A percentile compares a stretch with the other conserved stretches of the same genome.
phyloP scores from a whole-genome alignment of 2,113 vertebrate genomes.

The Cyrtonyx montezumae region DNA sequence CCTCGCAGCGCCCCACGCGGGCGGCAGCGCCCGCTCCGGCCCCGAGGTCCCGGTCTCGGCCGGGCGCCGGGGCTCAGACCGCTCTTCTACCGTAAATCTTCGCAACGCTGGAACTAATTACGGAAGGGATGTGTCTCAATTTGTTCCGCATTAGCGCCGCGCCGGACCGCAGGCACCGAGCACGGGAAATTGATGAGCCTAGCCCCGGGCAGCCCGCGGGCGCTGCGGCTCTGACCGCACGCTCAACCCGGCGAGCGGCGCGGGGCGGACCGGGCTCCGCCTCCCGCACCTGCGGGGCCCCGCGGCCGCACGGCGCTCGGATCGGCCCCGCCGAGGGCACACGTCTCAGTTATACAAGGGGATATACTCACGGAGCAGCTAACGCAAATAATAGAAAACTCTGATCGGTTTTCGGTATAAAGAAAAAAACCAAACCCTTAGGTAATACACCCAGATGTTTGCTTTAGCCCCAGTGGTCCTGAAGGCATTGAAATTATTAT shows the following conservation, averaged over 20 bases:
- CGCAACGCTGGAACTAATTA: constrained; percentile 88
- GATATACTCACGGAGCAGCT: background rate
- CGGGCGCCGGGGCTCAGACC: constrained; percentile 44
- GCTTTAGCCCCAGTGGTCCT: background rate
- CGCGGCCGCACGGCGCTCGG: background rate
- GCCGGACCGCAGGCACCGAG: constrained; percentile 77
- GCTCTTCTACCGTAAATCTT: constrained; percentile 83
- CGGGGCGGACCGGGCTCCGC: background rate
- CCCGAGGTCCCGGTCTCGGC: background rate
- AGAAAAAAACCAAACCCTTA: background rate
- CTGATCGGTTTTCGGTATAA: background rate
- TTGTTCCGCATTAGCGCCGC: constrained; percentile 87
- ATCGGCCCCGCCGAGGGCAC: no score
- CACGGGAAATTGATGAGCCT: constrained; percentile 82
- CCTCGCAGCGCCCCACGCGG: background rate
- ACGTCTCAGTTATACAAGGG: background rate
- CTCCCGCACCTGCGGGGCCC: constrained; percentile 72
- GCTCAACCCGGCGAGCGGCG: no score
- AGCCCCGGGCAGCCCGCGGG: background rate
- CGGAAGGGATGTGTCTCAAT: constrained; percentile 89
- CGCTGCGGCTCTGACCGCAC: no score
- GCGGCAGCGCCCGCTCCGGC: no score
- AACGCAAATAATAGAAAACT: background rate
- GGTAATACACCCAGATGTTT: background rate
- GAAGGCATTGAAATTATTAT: background rate